A percentile compares a stretch with the other conserved stretches of the same genome.
These are phyloP conservation scores for Crossaster papposus DNA, from an alignment of 53 echinoderm and acorn worm species.

Conservation along the genomic window DNA sequence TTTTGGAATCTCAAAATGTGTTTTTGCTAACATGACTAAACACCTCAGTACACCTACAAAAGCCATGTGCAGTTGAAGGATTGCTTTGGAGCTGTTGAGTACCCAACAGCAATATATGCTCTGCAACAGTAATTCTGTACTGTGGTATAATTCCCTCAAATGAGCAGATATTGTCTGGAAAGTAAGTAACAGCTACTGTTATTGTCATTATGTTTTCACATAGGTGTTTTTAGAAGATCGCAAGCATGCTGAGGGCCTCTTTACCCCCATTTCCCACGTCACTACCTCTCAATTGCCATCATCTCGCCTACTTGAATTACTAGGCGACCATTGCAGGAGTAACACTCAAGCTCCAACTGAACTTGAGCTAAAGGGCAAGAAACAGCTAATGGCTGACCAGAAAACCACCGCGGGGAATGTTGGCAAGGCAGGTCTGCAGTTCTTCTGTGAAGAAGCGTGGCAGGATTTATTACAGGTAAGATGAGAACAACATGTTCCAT, in stretches of 20 bases:
- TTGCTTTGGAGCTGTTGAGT: too few species aligned
- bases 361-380: constrained; percentile 86
- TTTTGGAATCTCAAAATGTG: too few species aligned
- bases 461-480: constrained; percentile 65
- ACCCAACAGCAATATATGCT: too few species aligned
- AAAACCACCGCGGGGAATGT: constrained; percentile 69
- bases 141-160: too few species aligned
- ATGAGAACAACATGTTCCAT: too few species aligned
- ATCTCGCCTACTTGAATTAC: constrained; percentile 73
- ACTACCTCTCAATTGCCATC: constrained; percentile 76
- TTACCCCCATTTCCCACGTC: constrained; percentile 69
- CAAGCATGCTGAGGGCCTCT: constrained; percentile 76
- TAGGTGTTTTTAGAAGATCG: constrained; percentile 68
- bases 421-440: constrained; percentile 88
- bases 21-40: too few species aligned
- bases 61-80: too few species aligned
- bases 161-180: too few species aligned
- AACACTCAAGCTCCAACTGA: constrained; percentile 80
- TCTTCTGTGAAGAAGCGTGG: constrained; percentile 65
- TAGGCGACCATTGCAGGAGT: constrained; percentile 79
- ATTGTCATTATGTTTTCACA: neutral
- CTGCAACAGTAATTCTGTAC: too few species aligned
- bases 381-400: constrained; percentile 75
- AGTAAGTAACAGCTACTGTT: neutral
- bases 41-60: too few species aligned